Evolutionary conservation across 2,888 invertebrate species (phyloP).

Genomic region (Cepaea hortensis): DNA sequence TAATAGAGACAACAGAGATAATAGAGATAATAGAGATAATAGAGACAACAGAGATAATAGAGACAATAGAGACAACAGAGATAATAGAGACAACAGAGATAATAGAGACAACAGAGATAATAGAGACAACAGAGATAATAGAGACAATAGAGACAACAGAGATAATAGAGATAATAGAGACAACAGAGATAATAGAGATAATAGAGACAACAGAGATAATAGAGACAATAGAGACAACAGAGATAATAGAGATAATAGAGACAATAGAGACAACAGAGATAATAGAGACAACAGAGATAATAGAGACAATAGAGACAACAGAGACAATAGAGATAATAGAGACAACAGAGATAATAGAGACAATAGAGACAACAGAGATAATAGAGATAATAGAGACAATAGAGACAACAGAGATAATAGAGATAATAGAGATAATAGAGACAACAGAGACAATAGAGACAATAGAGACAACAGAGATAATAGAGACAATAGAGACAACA

Average conservation of each 20-base stretch:
- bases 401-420: no score
- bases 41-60: background rate
- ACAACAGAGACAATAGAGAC: no score
- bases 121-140: background rate
- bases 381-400: background rate
- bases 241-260: no score
- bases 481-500: no score
- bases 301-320: no score
- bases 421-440: no score
- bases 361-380: background rate
- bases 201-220: background rate
- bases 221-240: no score
- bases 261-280: background rate
- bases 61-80: no score
- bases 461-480: no score
- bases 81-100: background rate
- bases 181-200: background rate
- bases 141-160: no score
- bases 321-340: no score
- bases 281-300: background rate
- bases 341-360: no score
- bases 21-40: background rate
- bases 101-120: background rate
- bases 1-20: background rate
- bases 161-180: background rate